Conservation (phyloP, 2,797 vertebrate species). For the Salarias fasciatus region DNA sequence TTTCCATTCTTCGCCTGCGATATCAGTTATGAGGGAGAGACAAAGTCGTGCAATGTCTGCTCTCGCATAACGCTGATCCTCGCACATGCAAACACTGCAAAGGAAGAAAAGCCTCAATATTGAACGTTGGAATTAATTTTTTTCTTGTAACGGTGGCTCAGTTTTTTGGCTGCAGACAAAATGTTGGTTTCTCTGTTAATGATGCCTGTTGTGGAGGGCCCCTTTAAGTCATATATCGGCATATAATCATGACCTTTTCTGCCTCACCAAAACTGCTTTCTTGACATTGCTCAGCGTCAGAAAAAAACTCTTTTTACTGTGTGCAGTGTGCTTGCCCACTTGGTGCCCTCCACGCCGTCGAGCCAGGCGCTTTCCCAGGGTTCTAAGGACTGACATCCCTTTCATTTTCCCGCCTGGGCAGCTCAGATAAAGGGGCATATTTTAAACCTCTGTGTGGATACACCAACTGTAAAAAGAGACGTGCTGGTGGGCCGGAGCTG, state of each 20-base stretch:
- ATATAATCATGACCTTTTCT: conserved; percentile 77
- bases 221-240: conserved; percentile 68
- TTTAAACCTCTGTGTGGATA: conserved; percentile 80
- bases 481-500: conserved; percentile 57
- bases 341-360: conserved; percentile 72
- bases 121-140: conserved; percentile 11
- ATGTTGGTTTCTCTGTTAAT: conserved; percentile 36
- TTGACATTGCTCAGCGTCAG: conserved; percentile 52
- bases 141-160: conserved; percentile 1
- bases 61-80: conserved; percentile 15
- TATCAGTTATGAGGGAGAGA: conserved; percentile 29
- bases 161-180: conserved; percentile 6
- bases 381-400: conserved; percentile 82
- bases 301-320: conserved; percentile 58
- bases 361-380: conserved; percentile 79
- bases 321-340: conserved; percentile 63
- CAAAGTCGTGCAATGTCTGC: conserved; percentile 34
- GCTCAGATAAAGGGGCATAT: conserved; percentile 84
- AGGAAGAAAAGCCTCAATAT: conserved; percentile 24
- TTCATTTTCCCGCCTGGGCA: conserved; percentile 82
- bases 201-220: conserved; percentile 40
- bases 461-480: conserved; percentile 69
- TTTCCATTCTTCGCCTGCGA: conserved; percentile 53
- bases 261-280: conserved; percentile 79
- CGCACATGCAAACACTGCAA: conserved; percentile 5